Evolutionary conservation across 2,888 invertebrate species (phyloP).

Genomic region (Ptilodon capucinus): DNA sequence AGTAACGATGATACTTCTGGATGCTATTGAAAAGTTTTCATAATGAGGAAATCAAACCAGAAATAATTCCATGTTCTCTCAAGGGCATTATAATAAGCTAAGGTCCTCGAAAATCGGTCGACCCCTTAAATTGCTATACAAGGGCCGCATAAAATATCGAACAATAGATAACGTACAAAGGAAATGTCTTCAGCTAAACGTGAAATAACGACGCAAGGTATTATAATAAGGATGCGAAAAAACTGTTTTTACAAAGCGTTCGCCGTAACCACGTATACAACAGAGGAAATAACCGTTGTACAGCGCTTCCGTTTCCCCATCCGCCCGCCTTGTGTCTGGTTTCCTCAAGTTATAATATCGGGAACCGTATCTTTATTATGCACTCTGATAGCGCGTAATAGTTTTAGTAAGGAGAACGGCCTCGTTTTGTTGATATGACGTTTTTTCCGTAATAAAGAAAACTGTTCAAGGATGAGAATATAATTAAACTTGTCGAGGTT

Average conservation of each 20-base stretch:
- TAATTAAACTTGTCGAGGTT: no score
- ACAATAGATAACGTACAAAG: background rate
- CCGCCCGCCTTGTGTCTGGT: background rate
- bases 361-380: background rate
- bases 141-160: background rate
- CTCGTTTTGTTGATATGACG: background rate
- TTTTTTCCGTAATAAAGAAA: background rate
- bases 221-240: background rate
- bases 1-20: no score
- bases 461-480: no score
- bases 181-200: background rate
- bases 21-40: no score
- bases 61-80: no score
- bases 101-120: background rate
- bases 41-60: no score
- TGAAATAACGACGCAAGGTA: background rate
- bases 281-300: background rate
- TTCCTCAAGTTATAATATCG: background rate
- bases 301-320: background rate
- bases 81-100: no score
- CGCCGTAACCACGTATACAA: background rate
- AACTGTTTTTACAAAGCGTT: background rate
- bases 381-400: background rate
- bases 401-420: background rate
- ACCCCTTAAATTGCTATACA: background rate